Evolutionary conservation across 2,888 invertebrate genomes (phyloP).

Genomic region (Galeopsomyia nigrocyanea): DNA sequence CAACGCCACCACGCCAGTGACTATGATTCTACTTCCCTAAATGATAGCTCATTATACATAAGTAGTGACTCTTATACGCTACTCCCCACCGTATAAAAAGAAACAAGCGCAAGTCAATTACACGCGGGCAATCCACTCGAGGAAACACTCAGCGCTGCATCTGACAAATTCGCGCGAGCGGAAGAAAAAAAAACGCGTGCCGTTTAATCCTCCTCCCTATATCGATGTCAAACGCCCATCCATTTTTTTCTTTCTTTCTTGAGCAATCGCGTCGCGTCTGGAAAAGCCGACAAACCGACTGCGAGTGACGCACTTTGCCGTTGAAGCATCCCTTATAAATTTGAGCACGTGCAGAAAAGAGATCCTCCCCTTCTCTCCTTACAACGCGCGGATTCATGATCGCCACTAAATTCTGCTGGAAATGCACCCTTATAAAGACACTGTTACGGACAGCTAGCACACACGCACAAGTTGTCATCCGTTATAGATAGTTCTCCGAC

Average conservation of each 20-base stretch:
- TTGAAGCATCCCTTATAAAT: constrained; percentile 61
- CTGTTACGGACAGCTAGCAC: too few species aligned
- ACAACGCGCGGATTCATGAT: too few species aligned
- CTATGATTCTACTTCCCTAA: background rate
- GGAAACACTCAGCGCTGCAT: background rate
- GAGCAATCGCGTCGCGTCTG: constrained; percentile 57
- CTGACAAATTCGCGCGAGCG: constrained; percentile 19
- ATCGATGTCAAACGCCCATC: background rate
- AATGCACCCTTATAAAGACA: too few species aligned
- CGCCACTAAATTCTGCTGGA: too few species aligned
- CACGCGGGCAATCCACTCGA: background rate
- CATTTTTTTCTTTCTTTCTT: background rate
- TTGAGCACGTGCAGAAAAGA: constrained; percentile 49
- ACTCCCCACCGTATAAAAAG: too few species aligned
- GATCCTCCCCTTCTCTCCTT: too few species aligned
- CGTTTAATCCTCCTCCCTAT: background rate
- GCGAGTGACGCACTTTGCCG: constrained; percentile 61
- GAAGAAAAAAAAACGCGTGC: background rate
- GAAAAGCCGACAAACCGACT: constrained; percentile 62
- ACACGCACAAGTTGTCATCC: too few species aligned
- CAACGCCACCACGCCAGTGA: constrained; percentile 12
- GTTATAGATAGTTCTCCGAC: too few species aligned
- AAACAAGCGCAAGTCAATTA: too few species aligned
- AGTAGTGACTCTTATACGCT: too few species aligned
- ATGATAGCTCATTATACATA: background rate